Evolutionary conservation across 2,888 invertebrate species (phyloP).

Genomic region (Acleris literana): DNA sequence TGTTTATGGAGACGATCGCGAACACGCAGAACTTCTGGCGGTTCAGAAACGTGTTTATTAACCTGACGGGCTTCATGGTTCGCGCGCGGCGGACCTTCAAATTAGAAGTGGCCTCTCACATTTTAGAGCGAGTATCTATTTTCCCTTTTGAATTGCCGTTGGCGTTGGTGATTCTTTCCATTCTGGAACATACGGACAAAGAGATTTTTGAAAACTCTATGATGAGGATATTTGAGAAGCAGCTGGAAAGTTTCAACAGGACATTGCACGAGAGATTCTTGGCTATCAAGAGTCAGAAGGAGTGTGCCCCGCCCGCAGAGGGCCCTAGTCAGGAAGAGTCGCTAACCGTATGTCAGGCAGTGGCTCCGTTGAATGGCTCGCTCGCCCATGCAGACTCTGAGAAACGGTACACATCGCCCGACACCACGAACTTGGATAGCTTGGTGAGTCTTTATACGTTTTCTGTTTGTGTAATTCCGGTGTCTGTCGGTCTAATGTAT

Average conservation of each 20-base stretch:
- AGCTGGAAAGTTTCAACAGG: slow-evolving; percentile 44
- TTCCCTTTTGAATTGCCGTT: slow-evolving; percentile 58
- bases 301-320: slow-evolving; percentile 4
- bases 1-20: slow-evolving; percentile 59
- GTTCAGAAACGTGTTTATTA: slow-evolving; percentile 64
- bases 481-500: too few relatives aligned
- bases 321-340: slow-evolving; percentile 9
- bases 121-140: slow-evolving; percentile 67
- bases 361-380: slow-evolving; percentile 22
- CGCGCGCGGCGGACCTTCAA: slow-evolving; percentile 48
- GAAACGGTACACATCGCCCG: slow-evolving; percentile 58
- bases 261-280: slow-evolving; percentile 48
- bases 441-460: slow-evolving; percentile 56
- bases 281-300: slow-evolving; percentile 38
- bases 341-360: slow-evolving; percentile 27
- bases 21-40: slow-evolving; percentile 69
- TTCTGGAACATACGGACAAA: slow-evolving; percentile 56
- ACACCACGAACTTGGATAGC: slow-evolving; percentile 62
- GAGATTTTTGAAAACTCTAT: slow-evolving; percentile 53
- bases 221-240: slow-evolving; percentile 56
- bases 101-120: slow-evolving; percentile 50
- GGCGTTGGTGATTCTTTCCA: slow-evolving; percentile 51
- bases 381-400: slow-evolving; percentile 34
- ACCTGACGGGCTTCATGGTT: slow-evolving; percentile 58
- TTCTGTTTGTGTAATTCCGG: neutral